A percentile compares a stretch with the other conserved stretches of the same genome.
phyloP scores from a whole-genome alignment of 2,113 vertebrate genomes.

The Erythrocercus mccallii region DNA sequence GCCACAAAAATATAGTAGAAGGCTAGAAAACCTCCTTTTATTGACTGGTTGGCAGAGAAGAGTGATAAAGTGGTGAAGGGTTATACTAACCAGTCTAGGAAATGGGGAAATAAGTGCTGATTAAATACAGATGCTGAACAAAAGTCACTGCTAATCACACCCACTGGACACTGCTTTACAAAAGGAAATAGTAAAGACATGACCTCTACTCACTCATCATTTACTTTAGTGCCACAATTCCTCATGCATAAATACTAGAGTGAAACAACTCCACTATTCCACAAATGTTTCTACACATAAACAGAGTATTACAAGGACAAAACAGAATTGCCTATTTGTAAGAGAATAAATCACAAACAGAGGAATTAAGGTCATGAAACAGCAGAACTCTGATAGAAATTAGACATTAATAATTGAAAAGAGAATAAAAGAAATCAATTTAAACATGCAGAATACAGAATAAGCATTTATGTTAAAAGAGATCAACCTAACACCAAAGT shows the following conservation, averaged over 20 bases:
- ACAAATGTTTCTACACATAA: conserved; percentile 46
- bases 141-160: conserved; percentile 59
- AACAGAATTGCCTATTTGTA: background rate
- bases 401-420: background rate
- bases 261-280: conserved; percentile 24
- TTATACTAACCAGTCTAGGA: conserved; percentile 63
- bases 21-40: conserved; percentile 35
- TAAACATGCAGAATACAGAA: background rate
- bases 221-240: background rate
- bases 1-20: background rate
- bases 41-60: conserved; percentile 4
- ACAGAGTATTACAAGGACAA: background rate
- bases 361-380: background rate
- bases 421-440: background rate
- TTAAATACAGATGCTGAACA: conserved; percentile 70
- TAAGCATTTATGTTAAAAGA: background rate
- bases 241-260: background rate
- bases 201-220: background rate
- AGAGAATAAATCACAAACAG: conserved; percentile 32
- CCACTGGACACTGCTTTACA: conserved; percentile 9
- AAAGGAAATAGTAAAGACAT: conserved; percentile 18
- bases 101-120: conserved; percentile 63
- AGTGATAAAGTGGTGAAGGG: conserved; percentile 46
- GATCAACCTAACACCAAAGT: background rate
- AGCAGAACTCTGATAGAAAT: background rate